phyloP scores from a whole-genome alignment of 2,797 vertebrate genomes.

The Xenopus petersii region DNA sequence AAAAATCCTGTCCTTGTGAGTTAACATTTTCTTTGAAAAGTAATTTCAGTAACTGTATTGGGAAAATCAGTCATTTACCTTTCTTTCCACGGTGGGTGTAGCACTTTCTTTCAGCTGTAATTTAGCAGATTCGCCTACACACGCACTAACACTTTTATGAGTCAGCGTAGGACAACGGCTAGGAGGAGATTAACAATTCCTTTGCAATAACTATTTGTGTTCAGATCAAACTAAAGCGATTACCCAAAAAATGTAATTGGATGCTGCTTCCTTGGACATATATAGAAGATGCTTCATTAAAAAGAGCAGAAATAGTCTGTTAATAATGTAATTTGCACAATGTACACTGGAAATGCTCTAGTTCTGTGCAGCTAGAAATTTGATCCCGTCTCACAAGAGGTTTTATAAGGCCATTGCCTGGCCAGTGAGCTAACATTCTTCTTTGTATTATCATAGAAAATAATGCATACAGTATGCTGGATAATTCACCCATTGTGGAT shows the following conservation, averaged over 20 bases:
- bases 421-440: too few relatives aligned
- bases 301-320: too few relatives aligned
- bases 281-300: too few relatives aligned
- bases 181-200: slow-evolving; percentile 25
- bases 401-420: too few relatives aligned
- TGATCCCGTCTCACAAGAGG: too few relatives aligned
- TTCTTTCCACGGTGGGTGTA: slow-evolving; percentile 3
- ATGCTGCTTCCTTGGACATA: too few relatives aligned
- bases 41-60: fast-evolving
- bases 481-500: too few relatives aligned
- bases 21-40: not conserved
- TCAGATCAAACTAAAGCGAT: slow-evolving; percentile 10
- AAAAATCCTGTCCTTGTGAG: not conserved
- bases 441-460: too few relatives aligned
- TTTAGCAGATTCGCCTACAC: slow-evolving; percentile 15
- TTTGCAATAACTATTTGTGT: slow-evolving; percentile 14
- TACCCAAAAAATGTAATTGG: not conserved
- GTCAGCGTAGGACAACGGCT: slow-evolving; percentile 24
- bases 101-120: not conserved
- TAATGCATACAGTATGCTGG: too few relatives aligned
- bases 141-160: slow-evolving; percentile 9
- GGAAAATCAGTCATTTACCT: not conserved
- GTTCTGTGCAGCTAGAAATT: too few relatives aligned
- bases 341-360: too few relatives aligned
- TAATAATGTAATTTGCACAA: too few relatives aligned